phyloP scores from a whole-genome alignment of 2,113 vertebrate species.

The Lethenteron camtschaticum region DNA sequence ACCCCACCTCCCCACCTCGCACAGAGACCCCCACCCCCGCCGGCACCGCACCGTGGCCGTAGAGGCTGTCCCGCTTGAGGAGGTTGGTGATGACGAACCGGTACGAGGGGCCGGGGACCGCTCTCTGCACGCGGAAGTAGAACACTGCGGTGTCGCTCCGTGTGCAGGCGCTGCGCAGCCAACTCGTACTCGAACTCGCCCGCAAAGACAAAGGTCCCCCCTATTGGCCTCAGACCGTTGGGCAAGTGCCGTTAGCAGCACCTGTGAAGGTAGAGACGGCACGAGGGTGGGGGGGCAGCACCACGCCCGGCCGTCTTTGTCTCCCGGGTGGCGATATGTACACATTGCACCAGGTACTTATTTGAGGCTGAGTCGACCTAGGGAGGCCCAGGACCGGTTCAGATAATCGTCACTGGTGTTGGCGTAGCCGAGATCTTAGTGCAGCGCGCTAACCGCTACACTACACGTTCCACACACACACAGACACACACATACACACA shows the following conservation, averaged over 20 bases:
- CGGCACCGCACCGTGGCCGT: constrained; percentile 4
- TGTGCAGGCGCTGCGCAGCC: not conserved
- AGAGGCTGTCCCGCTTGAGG: constrained; percentile 7
- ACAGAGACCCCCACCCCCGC: not conserved
- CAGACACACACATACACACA: too few relatives aligned
- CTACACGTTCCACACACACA: too few relatives aligned
- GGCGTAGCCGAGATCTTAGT: too few relatives aligned
- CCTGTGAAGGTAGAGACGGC: not conserved
- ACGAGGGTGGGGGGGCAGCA: not conserved
- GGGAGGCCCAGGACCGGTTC: too few relatives aligned
- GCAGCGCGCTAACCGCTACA: too few relatives aligned
- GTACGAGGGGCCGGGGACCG: constrained; percentile 3
- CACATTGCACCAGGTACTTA: not conserved
- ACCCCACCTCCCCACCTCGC: not conserved
- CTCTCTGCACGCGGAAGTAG: constrained; percentile 8
- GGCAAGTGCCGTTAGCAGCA: not conserved
- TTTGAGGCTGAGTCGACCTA: too few relatives aligned
- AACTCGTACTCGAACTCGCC: constrained; percentile 7
- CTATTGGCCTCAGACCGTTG: not conserved
- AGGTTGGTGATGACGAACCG: constrained; percentile 8
- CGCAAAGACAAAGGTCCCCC: not conserved
- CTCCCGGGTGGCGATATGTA: not conserved
- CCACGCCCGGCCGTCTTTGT: not conserved
- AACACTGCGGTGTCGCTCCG: constrained; percentile 7
- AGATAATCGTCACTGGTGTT: too few relatives aligned